Evolutionary conservation across 2,888 invertebrate species (phyloP), one percentile per base, ranked within the genome.

Genomic region (Volucella zonaria): DNA sequence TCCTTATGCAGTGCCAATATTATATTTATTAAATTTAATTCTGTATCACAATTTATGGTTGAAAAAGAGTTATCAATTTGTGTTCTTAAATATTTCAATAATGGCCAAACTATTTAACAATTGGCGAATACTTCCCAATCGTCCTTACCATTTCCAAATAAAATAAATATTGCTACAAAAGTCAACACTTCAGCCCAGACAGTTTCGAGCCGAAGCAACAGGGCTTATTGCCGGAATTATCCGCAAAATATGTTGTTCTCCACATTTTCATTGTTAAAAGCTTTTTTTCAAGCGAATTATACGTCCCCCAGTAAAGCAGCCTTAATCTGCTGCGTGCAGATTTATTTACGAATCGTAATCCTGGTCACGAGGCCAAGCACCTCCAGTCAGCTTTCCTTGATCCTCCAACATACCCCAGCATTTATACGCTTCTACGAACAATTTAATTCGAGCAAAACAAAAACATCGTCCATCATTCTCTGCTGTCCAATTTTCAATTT

Each of bases 401-500:
- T 64, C 18, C 56, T 45, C 12, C 18, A 73, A 59, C 49, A 42
- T 40, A 49, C 42, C 52, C 23, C 42, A 18, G 14, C 40, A 15
- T 64, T 45, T 49, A 52, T 74, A 31, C 6, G 31, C 31, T 31
- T 6, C 31, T 6, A 40, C 62, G 62, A 40, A 43, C 31, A 54
- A 56, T 85, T 76, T 80, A 81, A 73, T 62, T 81, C 62, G 31
- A 68, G 64, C 42, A 81, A 73, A 85, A 81, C 70, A 76, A 64
- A 71, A 80, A 56, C 67, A 76, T 81, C 85, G 85, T 85, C 75
- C 85, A 85, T 85, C 85, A 85, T 85, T 77, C 76, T 18, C 45
- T 47, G 71, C 81, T 81, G 85, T 85, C 81, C 81, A 77, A 85
- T 85, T 81, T 85, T 85, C 85, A 81, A 81, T 85, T 85, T 85